phyloP scores from a whole-genome alignment of 2,888 invertebrate genomes.

The Clitarchus hookeri region DNA sequence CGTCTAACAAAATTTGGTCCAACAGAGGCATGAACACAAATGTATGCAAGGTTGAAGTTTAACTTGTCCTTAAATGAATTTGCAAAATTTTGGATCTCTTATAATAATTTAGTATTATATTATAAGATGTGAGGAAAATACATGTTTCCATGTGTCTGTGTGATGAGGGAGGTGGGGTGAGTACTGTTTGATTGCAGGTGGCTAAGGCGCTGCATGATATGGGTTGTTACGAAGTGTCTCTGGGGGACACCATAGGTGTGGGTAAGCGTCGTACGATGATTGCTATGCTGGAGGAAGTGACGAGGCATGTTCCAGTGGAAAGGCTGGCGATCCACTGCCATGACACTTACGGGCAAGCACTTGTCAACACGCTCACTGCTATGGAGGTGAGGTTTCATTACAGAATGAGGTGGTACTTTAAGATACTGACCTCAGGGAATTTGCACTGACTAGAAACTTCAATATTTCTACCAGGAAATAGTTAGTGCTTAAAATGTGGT shows the following conservation, averaged over 20 bases:
- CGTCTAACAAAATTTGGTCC: too few species aligned
- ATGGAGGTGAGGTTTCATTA: constrained; percentile 66
- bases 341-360: constrained; percentile 96
- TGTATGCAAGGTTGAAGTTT: too few species aligned
- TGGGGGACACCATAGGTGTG: constrained; percentile 97
- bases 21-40: too few species aligned
- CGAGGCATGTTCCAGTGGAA: constrained; percentile 64
- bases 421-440: too few species aligned
- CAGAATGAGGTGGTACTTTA: neutral
- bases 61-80: too few species aligned
- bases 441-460: too few species aligned
- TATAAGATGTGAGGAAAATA: too few species aligned
- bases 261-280: constrained; percentile 84
- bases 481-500: too few species aligned
- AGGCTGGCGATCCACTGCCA: constrained; percentile 91
- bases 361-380: constrained; percentile 89
- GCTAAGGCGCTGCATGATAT: constrained; percentile 72
- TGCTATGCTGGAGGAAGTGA: constrained; percentile 75
- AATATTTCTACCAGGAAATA: too few species aligned
- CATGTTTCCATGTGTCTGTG: too few species aligned
- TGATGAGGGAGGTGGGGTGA: too few species aligned
- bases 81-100: too few species aligned
- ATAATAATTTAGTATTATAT: neutral
- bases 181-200: constrained; percentile 50
- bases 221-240: constrained; percentile 95